These are phyloP conservation scores for Torymus texanus DNA, from an alignment of 2,888 invertebrate genomes.

Conservation along the genomic window DNA sequence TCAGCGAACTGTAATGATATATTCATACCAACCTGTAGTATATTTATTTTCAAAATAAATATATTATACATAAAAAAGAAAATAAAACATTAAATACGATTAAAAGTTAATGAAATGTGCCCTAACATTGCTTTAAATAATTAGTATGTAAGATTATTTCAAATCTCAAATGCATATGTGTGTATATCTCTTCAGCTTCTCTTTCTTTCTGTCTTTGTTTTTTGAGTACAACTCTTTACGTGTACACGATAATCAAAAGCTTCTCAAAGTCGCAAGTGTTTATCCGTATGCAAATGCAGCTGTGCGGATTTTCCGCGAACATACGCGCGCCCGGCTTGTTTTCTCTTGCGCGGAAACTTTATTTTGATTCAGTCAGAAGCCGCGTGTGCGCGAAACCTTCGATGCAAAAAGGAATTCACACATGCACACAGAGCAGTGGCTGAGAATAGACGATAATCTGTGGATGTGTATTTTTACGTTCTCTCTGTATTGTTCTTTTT, in stretches of 20 bases:
- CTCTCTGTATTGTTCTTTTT: conserved; percentile 28
- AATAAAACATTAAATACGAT: conserved; percentile 31
- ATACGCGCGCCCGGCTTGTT: not conserved
- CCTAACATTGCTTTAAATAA: conserved; percentile 1
- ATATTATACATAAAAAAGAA: conserved; percentile 52
- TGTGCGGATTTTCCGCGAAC: conserved; percentile 4
- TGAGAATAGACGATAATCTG: conserved; percentile 39
- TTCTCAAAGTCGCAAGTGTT: not conserved
- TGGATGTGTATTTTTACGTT: conserved; percentile 33
- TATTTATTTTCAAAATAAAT: conserved; percentile 59
- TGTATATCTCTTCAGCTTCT: conserved; percentile 2
- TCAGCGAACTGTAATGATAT: conserved; percentile 50
- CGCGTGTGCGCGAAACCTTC: not conserved
- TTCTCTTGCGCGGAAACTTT: conserved; percentile 18
- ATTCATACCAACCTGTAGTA: conserved; percentile 53
- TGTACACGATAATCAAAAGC: not conserved
- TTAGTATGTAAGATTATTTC: conserved; percentile 10
- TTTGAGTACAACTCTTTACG: not conserved
- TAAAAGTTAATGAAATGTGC: conserved; percentile 20
- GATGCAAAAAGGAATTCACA: conserved; percentile 6
- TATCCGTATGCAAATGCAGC: conserved; percentile 17
- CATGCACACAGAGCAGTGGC: conserved; percentile 42
- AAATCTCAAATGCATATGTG: conserved; percentile 18
- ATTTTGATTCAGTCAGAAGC: conserved; percentile 24
- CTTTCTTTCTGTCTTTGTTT: conserved; percentile 20